Base-by-base conservation (phyloP, 1,140 invertebrate genomes). In the Leptinotarsa lineolata region DNA sequence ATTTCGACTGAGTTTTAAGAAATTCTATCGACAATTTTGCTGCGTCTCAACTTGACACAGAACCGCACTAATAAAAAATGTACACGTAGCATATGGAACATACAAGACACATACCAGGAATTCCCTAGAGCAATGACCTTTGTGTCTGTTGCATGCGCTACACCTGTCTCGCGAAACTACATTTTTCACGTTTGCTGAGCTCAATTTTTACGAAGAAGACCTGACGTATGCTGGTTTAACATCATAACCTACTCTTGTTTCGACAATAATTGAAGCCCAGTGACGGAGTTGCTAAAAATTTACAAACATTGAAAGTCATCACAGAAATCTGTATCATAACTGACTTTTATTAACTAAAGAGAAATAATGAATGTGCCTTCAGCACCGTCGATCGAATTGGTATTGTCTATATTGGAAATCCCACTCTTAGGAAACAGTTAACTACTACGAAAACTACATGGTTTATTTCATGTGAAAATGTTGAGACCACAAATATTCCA, bases 101-200 rank as follows among this genome's bases (percentile, higher is more conserved):
- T 18, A 54, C 16, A 15, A 15, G n/a, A 54, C 48, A 63, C 54
- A 65, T 67, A 72, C 61, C 63, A 63, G 71, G 71, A 72, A 72
- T 66, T 72, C 71, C 71, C 61, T 63, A 48, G 72, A 59, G 18
- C 65, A 54, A 73, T 58, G 72, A 73, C 72, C 64, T 44, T 60
- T 60, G 67, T 45, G 8, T 16, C 63, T 45, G 58, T 67, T 39
- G 70, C 61, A 61, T 44, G 39, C 46, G 61, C 61, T 72, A 61
- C 70, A 72, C 70, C 60, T 65, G 70, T 72, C 70, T 65, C 46
- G 20, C 48, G n/a, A 54, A 54, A 54, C 48, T 54, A 54, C 48
- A 54, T 54, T 54, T 54, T 54, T 54, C 48, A 54, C 48, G 48
- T 54, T 54, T 54, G 48, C 48, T 18, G n/a, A 54, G 15, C 48